Base-by-base conservation (phyloP, 2,888 invertebrate species). In the Polia nebulosa region DNA sequence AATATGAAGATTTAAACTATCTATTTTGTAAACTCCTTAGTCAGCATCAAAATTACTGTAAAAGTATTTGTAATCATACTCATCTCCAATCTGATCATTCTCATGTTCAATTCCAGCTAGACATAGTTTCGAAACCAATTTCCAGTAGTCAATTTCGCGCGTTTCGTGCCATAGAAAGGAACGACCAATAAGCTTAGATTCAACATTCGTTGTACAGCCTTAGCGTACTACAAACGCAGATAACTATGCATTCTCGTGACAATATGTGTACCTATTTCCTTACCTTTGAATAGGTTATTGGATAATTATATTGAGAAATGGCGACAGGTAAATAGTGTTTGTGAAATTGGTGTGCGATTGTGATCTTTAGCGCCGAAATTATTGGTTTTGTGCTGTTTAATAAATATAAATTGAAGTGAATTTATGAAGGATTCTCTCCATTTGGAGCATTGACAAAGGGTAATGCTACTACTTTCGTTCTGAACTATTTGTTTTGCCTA, bases 301-400 rank as follows among this genome's bases (percentile, higher is more conserved):
- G 83, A 79, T 82, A 84, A 83, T 82, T 81, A 78, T 76, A 78
- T 74, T 80, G 84, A 85, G 83, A 84, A 78, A 85, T 80, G 76
- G 78, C 53, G 81, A 82, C 82, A 81, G 71, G 76, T 79, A 81
- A 81, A 84, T 85, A 73, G 74, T 77, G 80, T 81, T 80, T 80
- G 75, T 73, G 66, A 73, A 82, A 84, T 82, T 76, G 81, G 72
- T 76, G 32, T 44, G 20, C 55, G 70, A 76, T 84, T 77, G 39
- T 65, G 74, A 85, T 86, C 85, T 82, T 75, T 66, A 62, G 79
- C 57, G 13, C 52, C 70, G 44, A 68, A 67, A 72, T 70, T 75
- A 64, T 58, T 65, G 27, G 55, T 72, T 62, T 77, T 74, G 66
- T 67, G 25, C 29, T 71, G 64, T 70, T 72, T 47, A 70, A 69